phyloP scores from a whole-genome alignment of 2,888 invertebrate genomes.

The Parochlus steinenii region DNA sequence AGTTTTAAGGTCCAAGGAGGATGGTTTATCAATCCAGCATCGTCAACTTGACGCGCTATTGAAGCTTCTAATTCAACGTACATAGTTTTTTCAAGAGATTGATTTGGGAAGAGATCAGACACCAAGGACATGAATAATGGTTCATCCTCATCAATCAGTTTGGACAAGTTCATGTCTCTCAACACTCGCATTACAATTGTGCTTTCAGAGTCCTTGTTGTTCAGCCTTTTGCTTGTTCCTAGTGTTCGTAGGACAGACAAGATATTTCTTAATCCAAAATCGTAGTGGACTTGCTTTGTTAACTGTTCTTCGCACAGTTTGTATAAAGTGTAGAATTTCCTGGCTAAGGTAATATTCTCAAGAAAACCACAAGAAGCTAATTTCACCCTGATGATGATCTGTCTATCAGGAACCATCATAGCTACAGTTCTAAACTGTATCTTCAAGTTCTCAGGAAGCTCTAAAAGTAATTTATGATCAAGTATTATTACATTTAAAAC shows the following conservation, averaged over 20 bases:
- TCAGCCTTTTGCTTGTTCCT: slow-evolving; percentile 81
- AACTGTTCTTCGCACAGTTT: slow-evolving; percentile 94
- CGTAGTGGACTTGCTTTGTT: slow-evolving; percentile 95
- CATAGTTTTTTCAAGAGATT: slow-evolving; percentile 77
- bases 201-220: slow-evolving; percentile 83
- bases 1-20: slow-evolving; percentile 91
- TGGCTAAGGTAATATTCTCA: slow-evolving; percentile 84
- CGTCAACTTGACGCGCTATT: slow-evolving; percentile 67
- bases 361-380: slow-evolving; percentile 90
- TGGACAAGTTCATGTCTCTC: slow-evolving; percentile 95
- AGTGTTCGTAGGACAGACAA: slow-evolving; percentile 83
- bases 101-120: slow-evolving; percentile 90
- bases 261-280: slow-evolving; percentile 90
- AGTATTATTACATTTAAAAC: too few species aligned
- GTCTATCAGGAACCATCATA: slow-evolving; percentile 97
- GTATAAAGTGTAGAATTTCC: slow-evolving; percentile 92
- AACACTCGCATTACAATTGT: slow-evolving; percentile 93
- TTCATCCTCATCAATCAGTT: slow-evolving; percentile 93
- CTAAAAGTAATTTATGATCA: too few species aligned
- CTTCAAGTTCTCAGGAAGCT: slow-evolving; percentile 91
- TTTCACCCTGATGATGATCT: slow-evolving; percentile 93
- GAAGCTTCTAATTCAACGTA: slow-evolving; percentile 82
- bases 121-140: slow-evolving; percentile 93
- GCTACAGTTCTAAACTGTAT: slow-evolving; percentile 95
- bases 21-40: slow-evolving; percentile 69